A percentile compares a stretch with the other conserved stretches of the same genome.
Conservation (phyloP, 2,113 vertebrate species). For the Trochalopteron elliotii region DNA sequence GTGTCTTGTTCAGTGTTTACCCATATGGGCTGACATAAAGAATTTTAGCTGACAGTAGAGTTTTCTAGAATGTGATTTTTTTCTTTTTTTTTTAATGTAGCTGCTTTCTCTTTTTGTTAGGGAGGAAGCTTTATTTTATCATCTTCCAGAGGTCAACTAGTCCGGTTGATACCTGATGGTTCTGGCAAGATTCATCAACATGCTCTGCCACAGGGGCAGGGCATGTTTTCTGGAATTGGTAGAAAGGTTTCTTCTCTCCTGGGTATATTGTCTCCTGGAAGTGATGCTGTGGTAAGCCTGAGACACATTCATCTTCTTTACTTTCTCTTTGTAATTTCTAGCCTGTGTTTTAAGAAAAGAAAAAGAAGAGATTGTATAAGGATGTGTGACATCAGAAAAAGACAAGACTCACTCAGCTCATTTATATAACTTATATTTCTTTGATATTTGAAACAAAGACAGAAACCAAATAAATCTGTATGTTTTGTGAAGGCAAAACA, state of each 20-base stretch:
- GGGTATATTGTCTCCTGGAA: constrained; percentile 87
- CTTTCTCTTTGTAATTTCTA: not conserved
- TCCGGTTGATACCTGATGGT: constrained; percentile 79
- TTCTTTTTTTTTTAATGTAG: not conserved
- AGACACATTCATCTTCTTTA: not conserved
- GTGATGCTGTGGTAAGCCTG: constrained; percentile 83
- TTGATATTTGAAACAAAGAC: not conserved
- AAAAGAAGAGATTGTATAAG: not conserved
- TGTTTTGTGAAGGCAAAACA: not conserved
- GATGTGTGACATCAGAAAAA: not conserved
- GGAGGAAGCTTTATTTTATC: constrained; percentile 89
- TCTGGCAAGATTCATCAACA: constrained; percentile 85
- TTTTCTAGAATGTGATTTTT: not conserved
- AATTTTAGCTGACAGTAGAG: not conserved
- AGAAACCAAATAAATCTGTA: not conserved
- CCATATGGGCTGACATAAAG: not conserved
- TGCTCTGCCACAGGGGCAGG: constrained; percentile 85
- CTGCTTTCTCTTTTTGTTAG: constrained; percentile 64
- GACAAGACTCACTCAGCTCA: not conserved
- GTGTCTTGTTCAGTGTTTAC: not conserved
- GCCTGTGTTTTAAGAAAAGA: not conserved
- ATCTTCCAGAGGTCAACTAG: constrained; percentile 78
- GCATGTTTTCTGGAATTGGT: constrained; percentile 92
- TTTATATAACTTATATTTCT: not conserved
- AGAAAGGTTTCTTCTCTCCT: constrained; percentile 92